Evolutionary conservation across 1,140 invertebrate genomes (phyloP), one percentile per base, ranked within the genome.

Genomic region (Ditylenchus dipsaci): DNA sequence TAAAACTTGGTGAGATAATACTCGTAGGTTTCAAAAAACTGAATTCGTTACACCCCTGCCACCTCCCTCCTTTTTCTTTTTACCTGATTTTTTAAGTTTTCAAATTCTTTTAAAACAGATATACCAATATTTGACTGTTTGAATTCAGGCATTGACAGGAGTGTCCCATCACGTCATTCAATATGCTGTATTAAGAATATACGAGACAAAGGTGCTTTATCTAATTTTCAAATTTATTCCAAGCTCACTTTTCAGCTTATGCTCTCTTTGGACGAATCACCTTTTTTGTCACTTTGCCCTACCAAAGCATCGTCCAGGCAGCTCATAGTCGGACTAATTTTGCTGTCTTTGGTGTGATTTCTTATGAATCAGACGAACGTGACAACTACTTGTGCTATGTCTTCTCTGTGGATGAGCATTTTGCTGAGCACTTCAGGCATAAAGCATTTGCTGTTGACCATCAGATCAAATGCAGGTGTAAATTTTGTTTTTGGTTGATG

Each of bases 221-320:
- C 15, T 53, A 26, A 15, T 53, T 53, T 8, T 19, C 49, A 53
- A 53, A 15, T 38, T 11, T 5, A 17, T 19, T 53, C 8, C 15
- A 17, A 53, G 3, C 15, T 21, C 8, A 53, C 8, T 19, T 53
- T 53, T 3, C 15, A 53, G 49, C n/a, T 53, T 3, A 3, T 53
- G n/a, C n/a, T 53, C 3, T 15, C 3, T 21, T 26, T 53, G 3
- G 3, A 53, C 15, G 23, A 53, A 8, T 53, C 49, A 7, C 49
- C 49, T 21, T 53, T 15, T 17, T 53, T 21, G n/a, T 53, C 15
- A 7, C 3, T 53, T 17, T 53, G 8, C 49, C 49, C 23, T 17
- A 53, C 49, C 49, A 17, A 53, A 21, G n/a, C n/a, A 53, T 53
- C 15, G 49, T 53, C n/a, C n/a, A 53, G n/a, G 49, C 49, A 53